Conservation (phyloP, 1,140 invertebrate genomes). For the Drosophila persimilis region DNA sequence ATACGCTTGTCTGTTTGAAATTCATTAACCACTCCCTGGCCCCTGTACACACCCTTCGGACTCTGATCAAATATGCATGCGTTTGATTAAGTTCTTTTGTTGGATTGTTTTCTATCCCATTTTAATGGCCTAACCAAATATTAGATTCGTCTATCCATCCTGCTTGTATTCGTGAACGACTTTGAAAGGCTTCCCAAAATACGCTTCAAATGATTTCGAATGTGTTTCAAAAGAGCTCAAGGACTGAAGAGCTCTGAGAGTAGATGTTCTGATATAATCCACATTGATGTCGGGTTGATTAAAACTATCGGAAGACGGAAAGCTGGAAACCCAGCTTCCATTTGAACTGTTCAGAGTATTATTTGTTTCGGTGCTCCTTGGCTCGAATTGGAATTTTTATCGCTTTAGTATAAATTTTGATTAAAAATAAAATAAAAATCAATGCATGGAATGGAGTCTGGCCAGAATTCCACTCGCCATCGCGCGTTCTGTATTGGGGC, state of each 20-base stretch:
- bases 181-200: too few species aligned
- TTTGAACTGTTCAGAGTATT: constrained; percentile 5
- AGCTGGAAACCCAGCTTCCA: too few species aligned
- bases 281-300: too few species aligned
- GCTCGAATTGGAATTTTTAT: constrained; percentile 11
- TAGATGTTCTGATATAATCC: too few species aligned
- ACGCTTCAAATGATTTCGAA: too few species aligned
- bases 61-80: constrained; percentile 29
- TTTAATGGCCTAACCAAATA: background rate
- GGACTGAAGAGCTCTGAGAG: too few species aligned
- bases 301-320: too few species aligned
- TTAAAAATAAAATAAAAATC: constrained; percentile 25
- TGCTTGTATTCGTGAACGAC: too few species aligned
- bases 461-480: constrained; percentile 2
- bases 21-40: background rate
- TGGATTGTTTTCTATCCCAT: constrained; percentile 35
- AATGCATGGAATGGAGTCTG: constrained; percentile 4
- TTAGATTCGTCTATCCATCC: too few species aligned
- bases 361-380: background rate
- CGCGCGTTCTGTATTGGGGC: background rate
- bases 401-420: constrained; percentile 14
- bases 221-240: too few species aligned
- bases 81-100: constrained; percentile 39
- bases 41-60: constrained; percentile 11
- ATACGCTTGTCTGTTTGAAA: background rate